These are phyloP conservation scores for Bellardia pandia DNA, from an alignment of 2,888 invertebrate species.

Conservation along the genomic window DNA sequence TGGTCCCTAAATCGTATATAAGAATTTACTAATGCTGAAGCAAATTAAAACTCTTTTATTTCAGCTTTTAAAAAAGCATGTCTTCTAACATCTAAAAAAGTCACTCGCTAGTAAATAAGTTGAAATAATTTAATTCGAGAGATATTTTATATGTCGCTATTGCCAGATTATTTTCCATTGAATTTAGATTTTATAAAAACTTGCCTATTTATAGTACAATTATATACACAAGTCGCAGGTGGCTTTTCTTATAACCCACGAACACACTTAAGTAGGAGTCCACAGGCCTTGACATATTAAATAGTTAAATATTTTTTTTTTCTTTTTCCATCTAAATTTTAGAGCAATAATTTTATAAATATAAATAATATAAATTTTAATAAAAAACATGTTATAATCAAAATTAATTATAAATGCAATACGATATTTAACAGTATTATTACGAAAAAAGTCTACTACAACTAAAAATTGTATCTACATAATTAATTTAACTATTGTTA, in stretches of 20 bases:
- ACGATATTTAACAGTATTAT: conserved; percentile 4
- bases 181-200: conserved; percentile 9
- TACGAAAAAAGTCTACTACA: background rate
- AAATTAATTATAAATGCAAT: conserved; percentile 48
- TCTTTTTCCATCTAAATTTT: background rate
- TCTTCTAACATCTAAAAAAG: too few relatives aligned
- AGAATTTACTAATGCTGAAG: too few relatives aligned
- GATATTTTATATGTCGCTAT: background rate
- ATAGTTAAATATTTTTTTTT: background rate
- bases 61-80: too few relatives aligned
- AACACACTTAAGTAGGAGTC: conserved; percentile 7
- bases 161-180: background rate
- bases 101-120: too few relatives aligned
- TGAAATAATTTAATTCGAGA: too few relatives aligned
- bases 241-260: background rate
- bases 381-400: conserved; percentile 6
- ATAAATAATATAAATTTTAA: too few relatives aligned
- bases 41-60: too few relatives aligned
- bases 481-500: conserved; percentile 50
- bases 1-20: too few relatives aligned
- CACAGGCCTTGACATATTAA: conserved; percentile 49
- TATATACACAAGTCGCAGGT: background rate
- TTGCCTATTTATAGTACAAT: background rate
- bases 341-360: too few relatives aligned
- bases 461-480: conserved; percentile 26